phyloP scores from a whole-genome alignment of 2,797 vertebrate genomes.

The Allobates femoralis region DNA sequence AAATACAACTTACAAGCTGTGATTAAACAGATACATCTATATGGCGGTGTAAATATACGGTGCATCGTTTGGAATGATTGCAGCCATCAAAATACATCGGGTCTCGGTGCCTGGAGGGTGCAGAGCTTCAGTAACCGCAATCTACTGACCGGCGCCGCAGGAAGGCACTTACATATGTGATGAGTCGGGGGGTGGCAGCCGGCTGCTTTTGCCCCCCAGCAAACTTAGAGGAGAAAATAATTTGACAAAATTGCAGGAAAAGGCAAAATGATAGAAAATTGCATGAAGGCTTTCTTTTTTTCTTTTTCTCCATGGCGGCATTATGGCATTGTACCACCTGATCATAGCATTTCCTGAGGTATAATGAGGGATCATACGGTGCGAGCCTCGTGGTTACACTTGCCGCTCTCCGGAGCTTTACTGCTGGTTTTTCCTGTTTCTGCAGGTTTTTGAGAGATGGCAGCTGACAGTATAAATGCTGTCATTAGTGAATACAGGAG shows the following conservation, averaged over 20 bases:
- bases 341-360: background rate
- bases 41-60: constrained; percentile 6
- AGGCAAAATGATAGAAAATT: constrained; percentile 34
- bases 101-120: background rate
- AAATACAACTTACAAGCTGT: constrained; percentile 16
- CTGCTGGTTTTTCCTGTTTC: background rate
- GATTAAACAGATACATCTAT: background rate
- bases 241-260: background rate
- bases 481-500: background rate
- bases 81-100: background rate
- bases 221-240: background rate
- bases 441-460: background rate
- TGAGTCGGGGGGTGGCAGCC: background rate
- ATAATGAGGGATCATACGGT: background rate
- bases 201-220: background rate
- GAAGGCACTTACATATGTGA: background rate
- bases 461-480: background rate
- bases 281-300: background rate
- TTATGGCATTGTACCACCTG: background rate
- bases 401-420: background rate
- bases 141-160: background rate
- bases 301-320: background rate
- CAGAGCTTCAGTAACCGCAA: background rate
- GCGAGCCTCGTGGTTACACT: background rate
- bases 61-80: background rate